phyloP scores from a whole-genome alignment of 2,797 vertebrate genomes.

The Myotis daubentonii region DNA sequence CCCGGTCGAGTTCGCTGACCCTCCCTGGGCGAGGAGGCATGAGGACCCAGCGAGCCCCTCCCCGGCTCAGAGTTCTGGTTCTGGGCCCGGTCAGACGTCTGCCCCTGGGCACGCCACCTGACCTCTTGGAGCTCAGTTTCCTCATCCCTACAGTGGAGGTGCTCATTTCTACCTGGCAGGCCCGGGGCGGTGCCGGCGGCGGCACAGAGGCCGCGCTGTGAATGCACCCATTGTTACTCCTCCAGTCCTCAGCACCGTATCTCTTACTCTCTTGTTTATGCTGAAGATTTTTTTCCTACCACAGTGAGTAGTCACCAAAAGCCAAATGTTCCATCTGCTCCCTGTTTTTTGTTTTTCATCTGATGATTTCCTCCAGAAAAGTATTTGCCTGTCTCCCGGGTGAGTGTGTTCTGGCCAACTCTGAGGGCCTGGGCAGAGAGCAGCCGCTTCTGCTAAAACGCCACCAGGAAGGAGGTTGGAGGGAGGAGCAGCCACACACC shows the following conservation, averaged over 20 bases:
- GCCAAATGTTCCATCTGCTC: conserved; percentile 63
- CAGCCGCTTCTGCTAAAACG: conserved; percentile 68
- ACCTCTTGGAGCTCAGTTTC: not conserved
- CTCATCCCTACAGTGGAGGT: not conserved
- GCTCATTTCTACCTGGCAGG: not conserved
- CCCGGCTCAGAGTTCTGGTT: not conserved
- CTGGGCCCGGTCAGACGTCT: not conserved
- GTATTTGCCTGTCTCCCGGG: conserved; percentile 73
- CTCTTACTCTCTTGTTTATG: conserved; percentile 61
- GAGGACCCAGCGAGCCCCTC: not conserved
- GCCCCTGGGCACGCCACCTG: not conserved
- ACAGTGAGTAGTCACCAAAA: conserved; percentile 72
- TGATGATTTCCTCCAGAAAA: conserved; percentile 77
- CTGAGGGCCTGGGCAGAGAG: conserved; percentile 68
- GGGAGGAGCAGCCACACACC: not conserved
- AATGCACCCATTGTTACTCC: not conserved
- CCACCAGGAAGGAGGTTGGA: not conserved
- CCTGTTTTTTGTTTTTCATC: conserved; percentile 49
- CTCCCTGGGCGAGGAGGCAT: not conserved
- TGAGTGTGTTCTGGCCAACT: conserved; percentile 79
- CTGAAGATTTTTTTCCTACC: conserved; percentile 63
- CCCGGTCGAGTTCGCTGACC: not conserved
- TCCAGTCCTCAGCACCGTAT: not conserved
- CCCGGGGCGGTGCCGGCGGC: not conserved
- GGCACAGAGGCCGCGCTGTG: accelerated